A percentile compares a stretch with the other conserved stretches of the same genome.
These are phyloP conservation scores for Pelodiscus sinensis DNA, from an alignment of 2,113 vertebrate genomes.

Conservation along the genomic window DNA sequence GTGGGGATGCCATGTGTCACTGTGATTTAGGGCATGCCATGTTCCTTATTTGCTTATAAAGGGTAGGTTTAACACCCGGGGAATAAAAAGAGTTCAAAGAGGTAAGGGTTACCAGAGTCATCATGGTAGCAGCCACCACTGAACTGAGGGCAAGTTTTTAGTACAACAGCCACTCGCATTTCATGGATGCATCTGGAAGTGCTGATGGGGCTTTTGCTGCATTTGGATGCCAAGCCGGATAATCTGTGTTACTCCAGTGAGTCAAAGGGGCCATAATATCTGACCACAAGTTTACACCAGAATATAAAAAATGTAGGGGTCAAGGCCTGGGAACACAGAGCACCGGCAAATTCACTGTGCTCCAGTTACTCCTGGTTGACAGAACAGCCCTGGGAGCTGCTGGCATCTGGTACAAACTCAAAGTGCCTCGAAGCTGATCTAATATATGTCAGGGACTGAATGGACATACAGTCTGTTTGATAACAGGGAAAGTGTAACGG, in stretches of 20 bases:
- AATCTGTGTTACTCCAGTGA: background rate
- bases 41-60: background rate
- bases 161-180: background rate
- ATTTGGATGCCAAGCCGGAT: background rate
- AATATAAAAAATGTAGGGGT: background rate
- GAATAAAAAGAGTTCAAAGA: background rate
- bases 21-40: background rate
- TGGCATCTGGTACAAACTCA: background rate
- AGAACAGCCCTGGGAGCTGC: background rate
- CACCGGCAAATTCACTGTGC: background rate
- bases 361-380: background rate
- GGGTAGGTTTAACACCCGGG: background rate
- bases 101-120: background rate
- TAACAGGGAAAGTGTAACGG: background rate
- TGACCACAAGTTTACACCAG: background rate
- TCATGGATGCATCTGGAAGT: background rate
- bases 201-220: background rate
- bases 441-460: background rate
- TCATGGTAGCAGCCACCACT: background rate
- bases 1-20: background rate
- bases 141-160: background rate
- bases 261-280: background rate
- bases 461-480: background rate
- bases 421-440: background rate
- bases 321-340: background rate